Evolutionary conservation across 2,888 invertebrate species (phyloP), one percentile per base, ranked within the genome.

Genomic region (Drosophila sordidula): DNA sequence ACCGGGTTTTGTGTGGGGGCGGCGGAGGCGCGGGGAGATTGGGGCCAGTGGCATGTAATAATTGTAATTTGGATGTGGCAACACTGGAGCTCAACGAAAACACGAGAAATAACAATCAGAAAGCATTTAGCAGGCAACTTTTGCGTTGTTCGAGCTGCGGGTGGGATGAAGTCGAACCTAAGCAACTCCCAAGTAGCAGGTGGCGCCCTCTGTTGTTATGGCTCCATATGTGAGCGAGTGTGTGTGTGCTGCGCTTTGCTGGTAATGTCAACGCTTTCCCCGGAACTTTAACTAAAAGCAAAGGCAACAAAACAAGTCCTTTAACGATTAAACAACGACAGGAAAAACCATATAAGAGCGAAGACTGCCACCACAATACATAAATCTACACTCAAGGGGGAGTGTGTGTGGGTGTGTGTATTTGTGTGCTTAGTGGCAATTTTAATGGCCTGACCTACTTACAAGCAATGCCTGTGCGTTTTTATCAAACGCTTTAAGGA

Each of bases 31-130:
- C 29, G 18, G 6, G 14, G 42, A 32, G 55, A n/a, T n/a, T n/a
- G 42, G 56, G 25, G 18, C 2, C 76, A 75, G 73, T 62, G 80
- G 85, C 75, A 81, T 78, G 81, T 70, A 81, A 78, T 75, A 75
- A 75, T 75, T 75, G 77, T 75, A 81, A 71, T 75, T 71, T 81
- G 65, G 58, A 63, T 64, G 63, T 65, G 76, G 79, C 68, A 78
- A 70, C 65, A 72, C 61, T 52, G 57, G 42, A 56, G 47, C 45
- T 59, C 14, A 34, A 46, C 55, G 66, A 72, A 57, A 82, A 89
- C 89, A 91, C 89, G 90, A 87, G 87, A 90, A 88, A 90, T 80
- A 89, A 83, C 88, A 90, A 90, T 89, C 90, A 87, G 83, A 89
- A 89, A 90, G 80, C 88, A 90, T 90, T 90, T 91, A 91, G 81